Evolutionary conservation across 2,888 invertebrate genomes (phyloP), one percentile per base, ranked within the genome.

Genomic region (Thereva unica): DNA sequence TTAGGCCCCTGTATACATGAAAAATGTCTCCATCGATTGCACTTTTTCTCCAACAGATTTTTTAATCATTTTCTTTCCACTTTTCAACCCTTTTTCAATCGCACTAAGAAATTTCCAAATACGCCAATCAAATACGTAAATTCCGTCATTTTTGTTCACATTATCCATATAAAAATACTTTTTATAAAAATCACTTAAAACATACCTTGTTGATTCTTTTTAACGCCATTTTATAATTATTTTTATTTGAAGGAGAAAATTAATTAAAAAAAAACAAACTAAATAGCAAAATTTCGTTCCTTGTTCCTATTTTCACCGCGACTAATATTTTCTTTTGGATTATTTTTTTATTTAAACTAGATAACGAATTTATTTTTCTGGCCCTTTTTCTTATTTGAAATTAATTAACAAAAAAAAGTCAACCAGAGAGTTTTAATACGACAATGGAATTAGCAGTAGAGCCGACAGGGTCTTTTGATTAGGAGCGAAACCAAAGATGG

Each of bases 161-260:
- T 35, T 41, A 42, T 41, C 55, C 41, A 9, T 23, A 23, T 23
- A 23, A 23, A 23, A 23, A 23, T 23, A 23, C 23, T 23, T 23
- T 23, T 23, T 37, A n/a, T 38, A n/a, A 38, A 53, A 5, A n/a
- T 44, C 42, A 56, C 42, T 38, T 8, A 54, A 68, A 57, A 87
- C 89, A 82, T 88, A 91, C 91, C 93, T 93, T 93, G 89, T 93
- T 93, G 89, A 93, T 93, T 91, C 93, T 90, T 90, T 93, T 93
- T 91, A 93, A 91, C 89, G 93, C 93, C 93, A 93, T 93, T 89
- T 88, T 79, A 57, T 57, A 41, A 50, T 57, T 56, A 53, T 38
- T 53, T 64, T 64, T 64, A 53, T 64, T 53, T 64, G 45, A 64
- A 50, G 41, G 61, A 23, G 61, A 86, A 85, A 84, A 61, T 42